Percentiles rank a stretch among this genome's conserved stretches.
phyloP scores from a whole-genome alignment of 1,140 invertebrate species.

The Harlomillsia oculata region DNA sequence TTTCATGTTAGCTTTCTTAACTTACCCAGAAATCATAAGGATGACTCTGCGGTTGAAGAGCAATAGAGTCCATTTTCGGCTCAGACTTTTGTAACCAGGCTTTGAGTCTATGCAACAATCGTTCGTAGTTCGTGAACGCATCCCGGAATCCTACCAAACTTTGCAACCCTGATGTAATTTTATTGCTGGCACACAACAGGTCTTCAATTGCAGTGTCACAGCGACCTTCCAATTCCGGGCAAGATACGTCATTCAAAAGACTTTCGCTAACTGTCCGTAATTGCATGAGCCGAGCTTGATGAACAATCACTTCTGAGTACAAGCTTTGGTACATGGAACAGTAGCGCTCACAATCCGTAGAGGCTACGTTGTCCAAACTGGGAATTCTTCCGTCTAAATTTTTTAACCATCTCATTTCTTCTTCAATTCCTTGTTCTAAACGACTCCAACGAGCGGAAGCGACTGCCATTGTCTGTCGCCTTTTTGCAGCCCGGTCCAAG shows the following conservation, averaged over 20 bases:
- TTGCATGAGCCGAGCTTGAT: slow-evolving; percentile 63
- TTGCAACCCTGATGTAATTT: slow-evolving; percentile 58
- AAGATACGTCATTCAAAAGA: slow-evolving; percentile 60
- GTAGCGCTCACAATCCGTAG: slow-evolving; percentile 69
- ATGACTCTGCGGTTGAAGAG: slow-evolving; percentile 46
- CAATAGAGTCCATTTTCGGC: slow-evolving; percentile 48
- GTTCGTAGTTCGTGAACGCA: slow-evolving; percentile 61
- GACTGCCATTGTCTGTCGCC: slow-evolving; percentile 67
- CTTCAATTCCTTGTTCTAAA: slow-evolving; percentile 66
- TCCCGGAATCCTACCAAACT: slow-evolving; percentile 61
- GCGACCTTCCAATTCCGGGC: slow-evolving; percentile 57
- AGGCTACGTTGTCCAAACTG: slow-evolving; percentile 62
- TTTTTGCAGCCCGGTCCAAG: slow-evolving; percentile 63
- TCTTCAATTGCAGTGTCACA: slow-evolving; percentile 58
- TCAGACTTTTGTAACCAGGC: slow-evolving; percentile 62
- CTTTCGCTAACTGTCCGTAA: slow-evolving; percentile 59
- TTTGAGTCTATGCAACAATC: slow-evolving; percentile 59
- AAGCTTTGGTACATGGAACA: slow-evolving; percentile 62
- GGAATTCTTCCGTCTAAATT: slow-evolving; percentile 70
- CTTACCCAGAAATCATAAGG: slow-evolving; percentile 64
- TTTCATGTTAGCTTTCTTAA: background rate
- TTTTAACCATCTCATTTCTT: slow-evolving; percentile 68
- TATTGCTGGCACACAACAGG: slow-evolving; percentile 58
- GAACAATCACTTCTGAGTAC: slow-evolving; percentile 61
- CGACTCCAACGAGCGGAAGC: slow-evolving; percentile 64